These are phyloP conservation scores for Haplochromis burtoni DNA, from an alignment of 2,113 vertebrate species.

Conservation along the genomic window DNA sequence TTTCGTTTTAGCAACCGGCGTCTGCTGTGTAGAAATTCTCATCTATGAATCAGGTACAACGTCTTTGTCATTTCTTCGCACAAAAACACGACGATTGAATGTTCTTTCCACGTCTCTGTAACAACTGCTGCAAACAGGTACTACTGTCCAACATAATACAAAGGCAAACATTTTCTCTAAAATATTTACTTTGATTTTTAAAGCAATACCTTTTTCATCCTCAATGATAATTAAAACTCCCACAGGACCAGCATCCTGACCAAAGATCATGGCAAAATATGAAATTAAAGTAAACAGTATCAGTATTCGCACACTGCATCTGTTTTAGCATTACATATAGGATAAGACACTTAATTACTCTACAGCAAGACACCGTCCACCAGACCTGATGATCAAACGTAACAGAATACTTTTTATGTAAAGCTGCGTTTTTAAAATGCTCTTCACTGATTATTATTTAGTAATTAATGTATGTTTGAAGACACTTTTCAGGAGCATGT, in stretches of 20 bases:
- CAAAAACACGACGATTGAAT: conserved; percentile 37
- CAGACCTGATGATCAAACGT: neutral
- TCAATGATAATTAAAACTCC: neutral
- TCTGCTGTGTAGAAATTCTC: too few species aligned
- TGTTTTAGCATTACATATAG: neutral
- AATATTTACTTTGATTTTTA: neutral
- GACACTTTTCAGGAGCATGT: neutral
- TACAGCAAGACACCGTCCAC: neutral
- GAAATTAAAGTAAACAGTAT: neutral
- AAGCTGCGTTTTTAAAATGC: neutral
- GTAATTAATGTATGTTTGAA: neutral
- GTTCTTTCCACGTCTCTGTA: conserved; percentile 38
- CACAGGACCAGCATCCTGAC: neutral
- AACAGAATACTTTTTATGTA: neutral
- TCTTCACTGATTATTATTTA: neutral
- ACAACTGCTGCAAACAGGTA: conserved; percentile 56
- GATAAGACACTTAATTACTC: neutral
- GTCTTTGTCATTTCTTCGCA: neutral
- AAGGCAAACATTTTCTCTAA: neutral
- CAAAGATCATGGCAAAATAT: neutral
- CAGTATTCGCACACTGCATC: neutral
- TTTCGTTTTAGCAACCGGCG: rapidly evolving
- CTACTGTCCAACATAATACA: neutral
- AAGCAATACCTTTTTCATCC: neutral
- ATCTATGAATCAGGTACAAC: neutral